Conservation (phyloP, 1,140 invertebrate genomes). For the Drosophila funebris region DNA sequence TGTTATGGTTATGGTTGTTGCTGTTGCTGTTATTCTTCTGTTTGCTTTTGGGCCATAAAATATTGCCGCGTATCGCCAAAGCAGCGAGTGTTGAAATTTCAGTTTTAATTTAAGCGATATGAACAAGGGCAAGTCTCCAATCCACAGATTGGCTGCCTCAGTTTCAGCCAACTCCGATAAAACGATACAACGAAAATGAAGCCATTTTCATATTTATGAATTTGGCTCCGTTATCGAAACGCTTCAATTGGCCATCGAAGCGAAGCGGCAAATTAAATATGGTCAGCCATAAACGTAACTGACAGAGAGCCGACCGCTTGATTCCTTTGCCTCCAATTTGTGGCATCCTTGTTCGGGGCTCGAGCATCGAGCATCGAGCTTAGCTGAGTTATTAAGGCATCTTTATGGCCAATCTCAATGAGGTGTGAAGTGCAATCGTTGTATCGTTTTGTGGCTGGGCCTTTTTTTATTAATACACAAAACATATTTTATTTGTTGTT, state of each 20-base stretch:
- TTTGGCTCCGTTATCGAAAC: slow-evolving; percentile 75
- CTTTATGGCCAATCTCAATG: slow-evolving; percentile 83
- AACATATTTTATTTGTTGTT: slow-evolving; percentile 71
- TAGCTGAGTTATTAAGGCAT: slow-evolving; percentile 83
- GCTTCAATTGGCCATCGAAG: slow-evolving; percentile 74
- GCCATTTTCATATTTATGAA: slow-evolving; percentile 82
- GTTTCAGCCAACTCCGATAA: too few relatives aligned
- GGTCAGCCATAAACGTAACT: slow-evolving; percentile 81
- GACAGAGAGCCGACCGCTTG: slow-evolving; percentile 45
- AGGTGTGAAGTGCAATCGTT: slow-evolving; percentile 83
- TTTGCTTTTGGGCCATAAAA: slow-evolving; percentile 58
- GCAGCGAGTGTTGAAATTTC: slow-evolving; percentile 75
- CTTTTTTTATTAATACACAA: slow-evolving; percentile 82
- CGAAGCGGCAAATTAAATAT: slow-evolving; percentile 73
- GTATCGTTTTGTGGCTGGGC: slow-evolving; percentile 43
- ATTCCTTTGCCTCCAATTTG: neutral
- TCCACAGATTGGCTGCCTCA: slow-evolving; percentile 20
- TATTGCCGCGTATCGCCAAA: slow-evolving; percentile 70
- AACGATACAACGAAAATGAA: too few relatives aligned
- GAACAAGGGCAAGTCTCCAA: slow-evolving; percentile 49
- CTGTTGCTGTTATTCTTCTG: slow-evolving; percentile 15
- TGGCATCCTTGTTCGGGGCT: slow-evolving; percentile 17
- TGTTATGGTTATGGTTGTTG: slow-evolving; percentile 1
- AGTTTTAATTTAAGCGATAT: slow-evolving; percentile 81
- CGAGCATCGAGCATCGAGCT: too few relatives aligned